Conservation (phyloP, 2,113 vertebrate species). For the Brachyhypopomus occidentalis region DNA sequence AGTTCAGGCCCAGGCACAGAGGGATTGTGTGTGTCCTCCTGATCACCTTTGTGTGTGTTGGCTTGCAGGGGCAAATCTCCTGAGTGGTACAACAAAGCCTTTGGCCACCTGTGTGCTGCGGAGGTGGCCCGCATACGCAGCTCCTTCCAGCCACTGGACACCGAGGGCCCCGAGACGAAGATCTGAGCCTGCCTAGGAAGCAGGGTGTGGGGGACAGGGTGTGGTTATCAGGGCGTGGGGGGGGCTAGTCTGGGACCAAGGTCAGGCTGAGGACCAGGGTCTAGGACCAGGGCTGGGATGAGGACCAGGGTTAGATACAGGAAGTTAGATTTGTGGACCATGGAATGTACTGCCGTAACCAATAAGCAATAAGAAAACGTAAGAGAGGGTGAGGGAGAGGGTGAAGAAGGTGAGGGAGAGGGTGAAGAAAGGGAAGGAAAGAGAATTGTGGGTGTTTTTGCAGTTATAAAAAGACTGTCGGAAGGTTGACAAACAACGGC, state of each 20-base stretch:
- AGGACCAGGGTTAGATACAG: not conserved
- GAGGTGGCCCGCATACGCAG: slow-evolving; percentile 88
- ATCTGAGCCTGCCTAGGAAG: slow-evolving; percentile 71
- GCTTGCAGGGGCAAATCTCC: slow-evolving; percentile 86
- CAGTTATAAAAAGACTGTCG: not conserved
- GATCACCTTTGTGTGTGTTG: slow-evolving; percentile 20
- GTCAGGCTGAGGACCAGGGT: not conserved
- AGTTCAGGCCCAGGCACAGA: not conserved
- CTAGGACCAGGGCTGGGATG: slow-evolving; percentile 14
- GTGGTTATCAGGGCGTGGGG: too few relatives aligned
- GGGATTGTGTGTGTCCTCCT: not conserved
- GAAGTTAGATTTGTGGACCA: not conserved
- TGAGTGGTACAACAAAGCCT: slow-evolving; percentile 97
- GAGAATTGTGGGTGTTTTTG: not conserved
- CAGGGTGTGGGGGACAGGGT: slow-evolving; percentile 5
- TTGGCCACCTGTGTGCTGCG: slow-evolving; percentile 87
- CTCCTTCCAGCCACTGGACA: slow-evolving; percentile 84
- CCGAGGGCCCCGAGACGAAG: slow-evolving; percentile 87
- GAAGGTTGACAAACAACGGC: not conserved
- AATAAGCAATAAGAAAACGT: not conserved
- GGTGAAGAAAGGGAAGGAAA: not conserved
- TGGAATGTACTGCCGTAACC: not conserved
- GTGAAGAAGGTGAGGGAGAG: not conserved
- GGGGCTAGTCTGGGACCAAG: not conserved
- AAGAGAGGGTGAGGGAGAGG: not conserved